Base-by-base conservation (phyloP, 2,797 vertebrate species). In the Vultur gryphus region DNA sequence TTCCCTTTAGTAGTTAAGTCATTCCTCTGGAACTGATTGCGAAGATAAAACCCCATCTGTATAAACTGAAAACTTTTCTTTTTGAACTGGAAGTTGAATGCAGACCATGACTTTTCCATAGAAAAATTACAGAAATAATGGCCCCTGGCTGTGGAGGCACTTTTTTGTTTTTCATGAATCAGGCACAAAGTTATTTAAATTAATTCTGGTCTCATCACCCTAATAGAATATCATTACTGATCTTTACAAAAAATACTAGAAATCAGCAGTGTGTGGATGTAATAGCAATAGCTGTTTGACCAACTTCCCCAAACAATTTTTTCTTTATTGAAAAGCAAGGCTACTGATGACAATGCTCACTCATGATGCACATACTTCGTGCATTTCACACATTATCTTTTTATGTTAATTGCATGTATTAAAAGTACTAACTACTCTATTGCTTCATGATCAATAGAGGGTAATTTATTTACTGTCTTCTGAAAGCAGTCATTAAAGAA, bases 11-110 rank as follows among this genome's bases (percentile, higher is more conserved):
- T 82, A 96, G 57, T 97, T 96, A 95, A 90, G 83, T 96, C 75
- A 85, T 95, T 95, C 70, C 71, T 92, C 81, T 95, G 93, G 79
- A 97, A 92, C 83, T 79, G 65, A 95, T 95, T 93, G 87, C 20
- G 33, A 85, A 93, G 87, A 95, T 92, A 97, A 96, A 98, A 97
- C 70, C 28, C 84, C 91, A 90, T 88, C 84, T 87, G 90, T 96
- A 94, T 89, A 98, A 97, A 97, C 64, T 91, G 94, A 95, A 94
- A 98, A 98, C 92, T 97, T 97, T 95, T 95, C 72, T 96, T 97
- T 98, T 96, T 90, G 90, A 97, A 95, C 86, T 95, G 91, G 37
- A 96, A 97, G 91, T 77, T 96, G 91, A 97, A 97, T 84, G 72
- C 80, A 94, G 89, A 97, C 84, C 69, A 95, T 96, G 95, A 97